Evolutionary conservation across 2,797 vertebrate genomes (phyloP), one percentile per base, ranked within the genome.

Genomic region (Lindbergichthys nudifrons): DNA sequence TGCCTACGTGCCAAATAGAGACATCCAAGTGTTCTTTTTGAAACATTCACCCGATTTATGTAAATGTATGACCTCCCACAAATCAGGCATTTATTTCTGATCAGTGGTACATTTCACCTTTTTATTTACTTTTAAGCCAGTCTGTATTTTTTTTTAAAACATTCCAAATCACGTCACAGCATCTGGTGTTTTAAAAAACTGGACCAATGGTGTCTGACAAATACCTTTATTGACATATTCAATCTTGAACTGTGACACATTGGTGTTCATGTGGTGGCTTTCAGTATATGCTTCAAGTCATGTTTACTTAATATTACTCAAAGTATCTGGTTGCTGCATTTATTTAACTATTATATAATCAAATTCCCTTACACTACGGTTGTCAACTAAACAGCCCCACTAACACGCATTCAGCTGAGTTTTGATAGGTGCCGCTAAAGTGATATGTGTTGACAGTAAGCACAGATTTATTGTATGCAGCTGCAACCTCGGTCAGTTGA

Each of bases 381-480:
- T 50, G 57, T 39, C 36, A 41, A 50, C 36, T 54, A n/a, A 15
- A 43, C 0, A 18, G 36, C 2, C 3, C 3, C 11, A 3, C 30
- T 46, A 9, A 45, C 26, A 26, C 26, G 26, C 26, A 30, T 4
- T 36, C 42, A 56, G 8, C 21, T 11, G 10, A 54, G 64, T 74
- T 76, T 56, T 23, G 53, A 47, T 16, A 53, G 15, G 14, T 39
- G 58, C 53, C 60, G 26, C 36, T 32, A 51, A 18, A 8, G n/a
- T 46, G 53, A 48, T 52, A 36, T 36, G 41, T 42, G 41, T 42
- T 42, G 41, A 36, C 32, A 36, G 3, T 30, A 56, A 18, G 16
- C n/a, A 15, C 21, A 63, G 42, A 64, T 23, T 42, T 19, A 47
- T 62, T 57, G n/a, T 21, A 21, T 9, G 61, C 61, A 41, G 51